phyloP scores from a whole-genome alignment of 2,113 vertebrate genomes.

The Sakesphorus luctuosus region DNA sequence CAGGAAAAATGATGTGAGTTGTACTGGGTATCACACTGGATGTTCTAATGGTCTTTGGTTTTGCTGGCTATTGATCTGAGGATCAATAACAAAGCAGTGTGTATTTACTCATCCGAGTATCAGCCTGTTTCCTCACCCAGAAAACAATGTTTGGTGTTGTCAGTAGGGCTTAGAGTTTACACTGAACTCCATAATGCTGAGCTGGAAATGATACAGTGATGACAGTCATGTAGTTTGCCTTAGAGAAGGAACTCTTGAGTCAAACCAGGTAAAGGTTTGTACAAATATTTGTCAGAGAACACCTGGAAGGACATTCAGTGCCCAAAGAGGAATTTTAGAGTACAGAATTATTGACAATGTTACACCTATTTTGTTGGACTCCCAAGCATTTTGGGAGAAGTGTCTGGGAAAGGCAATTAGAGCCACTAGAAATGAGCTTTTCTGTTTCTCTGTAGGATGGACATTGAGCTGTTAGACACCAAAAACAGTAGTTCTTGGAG shows the following conservation, averaged over 20 bases:
- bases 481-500: not conserved
- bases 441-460: not conserved
- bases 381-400: not conserved
- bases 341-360: not conserved
- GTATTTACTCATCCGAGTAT: not conserved
- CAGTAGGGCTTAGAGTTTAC: not conserved
- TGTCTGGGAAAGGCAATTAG: not conserved
- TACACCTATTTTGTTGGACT: not conserved
- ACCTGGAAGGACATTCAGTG: not conserved
- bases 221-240: not conserved
- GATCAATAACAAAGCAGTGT: not conserved
- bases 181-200: not conserved
- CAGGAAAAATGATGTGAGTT: not conserved
- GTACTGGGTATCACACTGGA: not conserved
- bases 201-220: not conserved
- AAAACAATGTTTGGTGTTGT: not conserved
- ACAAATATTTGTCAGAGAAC: not conserved
- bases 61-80: not conserved
- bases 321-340: not conserved
- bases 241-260: not conserved
- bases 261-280: not conserved
- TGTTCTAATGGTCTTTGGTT: not conserved
- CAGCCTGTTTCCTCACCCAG: not conserved
- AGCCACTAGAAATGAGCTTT: not conserved
- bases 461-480: not conserved